phyloP scores from a whole-genome alignment of 1,140 invertebrate genomes.

The Saxidomus purpurata region DNA sequence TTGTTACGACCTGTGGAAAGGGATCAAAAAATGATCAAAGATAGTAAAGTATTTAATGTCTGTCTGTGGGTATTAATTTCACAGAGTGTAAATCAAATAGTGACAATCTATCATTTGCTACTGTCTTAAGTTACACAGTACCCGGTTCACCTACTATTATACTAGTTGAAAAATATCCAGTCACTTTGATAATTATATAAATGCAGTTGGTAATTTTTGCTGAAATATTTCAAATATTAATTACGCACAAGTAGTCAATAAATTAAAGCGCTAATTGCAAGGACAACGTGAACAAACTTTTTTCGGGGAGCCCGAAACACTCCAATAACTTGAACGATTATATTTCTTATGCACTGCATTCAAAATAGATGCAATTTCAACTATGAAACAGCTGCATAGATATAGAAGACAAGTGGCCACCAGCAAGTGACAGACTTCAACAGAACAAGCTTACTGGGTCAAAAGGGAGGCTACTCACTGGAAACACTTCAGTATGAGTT shows the following conservation, averaged over 20 bases:
- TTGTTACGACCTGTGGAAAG: conserved; percentile 9
- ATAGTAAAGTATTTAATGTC: conserved; percentile 16
- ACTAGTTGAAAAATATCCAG: background rate
- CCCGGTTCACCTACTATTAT: background rate
- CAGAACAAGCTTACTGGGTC: too few relatives aligned
- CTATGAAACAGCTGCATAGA: too few relatives aligned
- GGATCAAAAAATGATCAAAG: conserved; percentile 32
- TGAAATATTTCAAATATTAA: background rate
- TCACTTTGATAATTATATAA: background rate
- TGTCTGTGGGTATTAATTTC: conserved; percentile 16
- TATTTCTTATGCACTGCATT: too few relatives aligned
- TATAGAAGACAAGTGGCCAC: too few relatives aligned
- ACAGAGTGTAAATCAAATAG: conserved; percentile 5
- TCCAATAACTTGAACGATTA: too few relatives aligned
- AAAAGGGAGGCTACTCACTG: too few relatives aligned
- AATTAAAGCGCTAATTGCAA: background rate
- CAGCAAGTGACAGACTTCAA: too few relatives aligned
- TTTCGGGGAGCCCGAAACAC: too few relatives aligned
- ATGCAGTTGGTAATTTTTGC: background rate
- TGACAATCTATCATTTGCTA: conserved; percentile 21
- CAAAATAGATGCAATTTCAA: too few relatives aligned
- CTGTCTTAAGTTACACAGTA: conserved; percentile 1
- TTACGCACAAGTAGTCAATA: background rate
- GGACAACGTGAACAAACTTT: background rate
- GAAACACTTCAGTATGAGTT: too few relatives aligned